phyloP scores from a whole-genome alignment of 1,140 invertebrate species.

The Drosophila ficusphila region DNA sequence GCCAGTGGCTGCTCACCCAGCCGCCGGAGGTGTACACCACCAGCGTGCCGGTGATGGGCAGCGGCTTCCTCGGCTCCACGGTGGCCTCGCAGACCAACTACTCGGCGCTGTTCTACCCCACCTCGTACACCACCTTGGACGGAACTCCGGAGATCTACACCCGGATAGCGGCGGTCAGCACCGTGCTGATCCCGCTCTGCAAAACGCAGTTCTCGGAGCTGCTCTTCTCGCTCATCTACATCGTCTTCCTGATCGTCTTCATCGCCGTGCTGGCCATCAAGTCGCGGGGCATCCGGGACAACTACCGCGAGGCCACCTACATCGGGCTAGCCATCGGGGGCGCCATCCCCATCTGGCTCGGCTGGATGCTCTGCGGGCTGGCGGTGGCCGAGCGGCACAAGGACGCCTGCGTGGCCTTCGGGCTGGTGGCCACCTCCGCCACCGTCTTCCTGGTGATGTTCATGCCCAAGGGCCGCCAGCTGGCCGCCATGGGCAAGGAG shows the following conservation, averaged over 20 bases:
- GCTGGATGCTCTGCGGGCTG: constrained; percentile 91
- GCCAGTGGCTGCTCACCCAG: constrained; percentile 92
- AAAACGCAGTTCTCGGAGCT: constrained; percentile 89
- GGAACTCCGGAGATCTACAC: constrained; percentile 75
- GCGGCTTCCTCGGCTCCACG: constrained; percentile 65
- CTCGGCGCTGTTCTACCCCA: constrained; percentile 79
- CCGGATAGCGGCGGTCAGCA: constrained; percentile 71
- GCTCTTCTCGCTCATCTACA: constrained; percentile 92
- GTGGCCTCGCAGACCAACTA: constrained; percentile 69
- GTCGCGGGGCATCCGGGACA: constrained; percentile 94
- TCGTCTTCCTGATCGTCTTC: constrained; percentile 92
- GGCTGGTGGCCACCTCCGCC: constrained; percentile 91
- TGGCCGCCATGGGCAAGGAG: constrained; percentile 94
- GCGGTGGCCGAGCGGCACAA: constrained; percentile 90
- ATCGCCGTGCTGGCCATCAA: constrained; percentile 93
- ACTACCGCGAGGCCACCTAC: constrained; percentile 95
- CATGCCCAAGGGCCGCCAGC: constrained; percentile 95
- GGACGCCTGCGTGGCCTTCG: constrained; percentile 95
- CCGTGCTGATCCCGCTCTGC: constrained; percentile 85
- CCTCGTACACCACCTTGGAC: constrained; percentile 68
- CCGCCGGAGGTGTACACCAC: constrained; percentile 87
- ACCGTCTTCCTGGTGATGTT: constrained; percentile 97
- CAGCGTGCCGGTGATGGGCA: constrained; percentile 77
- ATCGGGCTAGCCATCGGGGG: constrained; percentile 94
- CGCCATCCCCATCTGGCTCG: constrained; percentile 93